Percentiles rank a stretch among this genome's conserved stretches.
Conservation (phyloP, 2,888 invertebrate species). For the Muscina levida region DNA sequence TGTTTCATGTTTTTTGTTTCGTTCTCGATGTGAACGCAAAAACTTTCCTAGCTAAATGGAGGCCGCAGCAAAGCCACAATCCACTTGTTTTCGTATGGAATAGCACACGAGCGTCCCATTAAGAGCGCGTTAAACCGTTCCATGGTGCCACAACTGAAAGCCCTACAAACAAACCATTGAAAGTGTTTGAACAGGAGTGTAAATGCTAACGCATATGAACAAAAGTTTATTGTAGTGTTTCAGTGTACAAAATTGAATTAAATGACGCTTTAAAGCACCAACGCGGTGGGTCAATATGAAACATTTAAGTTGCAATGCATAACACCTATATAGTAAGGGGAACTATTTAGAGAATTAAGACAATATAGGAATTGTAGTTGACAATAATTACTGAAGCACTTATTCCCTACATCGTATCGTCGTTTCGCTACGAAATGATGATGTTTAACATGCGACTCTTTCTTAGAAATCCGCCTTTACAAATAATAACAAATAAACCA, state of each 20-base stretch:
- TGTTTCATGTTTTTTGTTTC: slow-evolving; percentile 7
- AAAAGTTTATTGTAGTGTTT: slow-evolving; percentile 32
- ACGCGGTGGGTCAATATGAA: too few relatives aligned
- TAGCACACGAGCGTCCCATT: slow-evolving; percentile 42
- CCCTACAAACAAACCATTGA: background rate
- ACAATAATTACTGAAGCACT: too few relatives aligned
- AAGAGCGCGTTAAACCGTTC: slow-evolving; percentile 50
- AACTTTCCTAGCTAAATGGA: slow-evolving; percentile 35
- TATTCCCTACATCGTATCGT: too few relatives aligned
- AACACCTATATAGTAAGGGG: too few relatives aligned
- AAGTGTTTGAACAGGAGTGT: background rate
- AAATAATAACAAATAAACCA: background rate
- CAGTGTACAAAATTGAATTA: slow-evolving; percentile 39
- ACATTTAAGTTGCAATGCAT: too few relatives aligned
- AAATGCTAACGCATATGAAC: slow-evolving; percentile 27
- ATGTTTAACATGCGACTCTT: too few relatives aligned
- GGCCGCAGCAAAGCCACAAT: slow-evolving; percentile 12
- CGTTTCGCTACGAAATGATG: background rate
- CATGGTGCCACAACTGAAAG: slow-evolving; percentile 16
- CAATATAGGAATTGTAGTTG: too few relatives aligned
- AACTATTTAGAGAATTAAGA: too few relatives aligned
- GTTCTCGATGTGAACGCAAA: slow-evolving; percentile 11
- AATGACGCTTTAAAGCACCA: slow-evolving; percentile 6
- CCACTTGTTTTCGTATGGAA: slow-evolving; percentile 28
- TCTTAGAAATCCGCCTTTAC: too few relatives aligned